Evolutionary conservation across 2,113 vertebrate species (phyloP), one percentile per base, ranked within the genome.

Genomic region (Tragelaphus strepsiceros): DNA sequence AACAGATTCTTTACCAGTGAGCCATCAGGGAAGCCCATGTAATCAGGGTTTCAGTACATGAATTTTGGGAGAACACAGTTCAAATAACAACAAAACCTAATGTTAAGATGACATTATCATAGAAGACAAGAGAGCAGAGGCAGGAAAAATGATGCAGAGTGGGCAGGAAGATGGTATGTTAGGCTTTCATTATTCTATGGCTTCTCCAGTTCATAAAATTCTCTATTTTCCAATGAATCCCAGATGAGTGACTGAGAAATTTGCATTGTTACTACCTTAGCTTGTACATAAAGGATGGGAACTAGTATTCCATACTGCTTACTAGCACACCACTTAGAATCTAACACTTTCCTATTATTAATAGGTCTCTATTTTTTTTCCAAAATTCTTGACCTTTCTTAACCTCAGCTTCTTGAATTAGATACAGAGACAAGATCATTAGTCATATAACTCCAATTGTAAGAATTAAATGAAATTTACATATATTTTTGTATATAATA

Each of bases 141-240:
- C 30, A 71, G n/a, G 28, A 67, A 67, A 17, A 21, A 21, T 67
- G 64, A 7, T 35, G 64, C 64, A 67, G 16, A 67, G 16, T 15
- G n/a, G 7, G 16, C 32, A 35, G 64, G 64, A 35, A 19, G 32
- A 35, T 21, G 64, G 16, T 4, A 10, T 35, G 64, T 67, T 67
- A 67, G 64, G 64, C 17, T 19, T 67, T 67, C 2, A 10, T 67
- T n/a, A 35, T 74, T 39, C 21, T 93, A 46, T 7, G 58, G 82
- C 21, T 85, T 85, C 64, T 85, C 21, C 14, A 85, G 54, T 26
- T 61, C 30, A 49, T 32, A 80, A 91, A 54, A 86, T 35, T 93
- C 82, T 59, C 39, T 51, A 6, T 59, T 30, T 8, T 22, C 99
- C 94, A 99, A 92, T 43, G 99, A 90, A 15, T 51, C 17, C 8